Evolutionary conservation across 2,888 invertebrate species (phyloP).

Genomic region (Salpingus planirostris): DNA sequence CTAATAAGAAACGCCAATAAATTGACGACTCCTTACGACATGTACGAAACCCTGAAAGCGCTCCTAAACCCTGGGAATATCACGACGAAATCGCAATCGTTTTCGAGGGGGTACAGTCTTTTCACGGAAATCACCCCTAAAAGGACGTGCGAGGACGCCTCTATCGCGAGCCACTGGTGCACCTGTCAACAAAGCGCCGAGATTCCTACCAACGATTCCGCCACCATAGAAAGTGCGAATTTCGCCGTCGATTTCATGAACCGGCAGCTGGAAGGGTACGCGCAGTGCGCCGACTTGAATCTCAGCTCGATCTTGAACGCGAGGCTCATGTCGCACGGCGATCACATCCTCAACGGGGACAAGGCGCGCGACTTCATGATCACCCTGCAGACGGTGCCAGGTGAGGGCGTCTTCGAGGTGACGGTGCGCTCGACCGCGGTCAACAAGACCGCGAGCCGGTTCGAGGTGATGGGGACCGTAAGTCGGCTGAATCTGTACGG

Average conservation of each 20-base stretch:
- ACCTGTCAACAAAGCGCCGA: slow-evolving; percentile 66
- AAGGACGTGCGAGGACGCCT: slow-evolving; percentile 69
- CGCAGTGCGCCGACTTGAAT: slow-evolving; percentile 56
- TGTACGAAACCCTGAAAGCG: slow-evolving; percentile 70
- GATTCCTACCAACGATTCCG: slow-evolving; percentile 45
- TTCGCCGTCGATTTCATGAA: slow-evolving; percentile 61
- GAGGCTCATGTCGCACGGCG: slow-evolving; percentile 49
- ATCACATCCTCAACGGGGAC: slow-evolving; percentile 30
- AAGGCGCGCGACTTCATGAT: slow-evolving; percentile 53
- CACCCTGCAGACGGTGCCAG: slow-evolving; percentile 55
- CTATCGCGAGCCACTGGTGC: slow-evolving; percentile 79
- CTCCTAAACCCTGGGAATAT: slow-evolving; percentile 39
- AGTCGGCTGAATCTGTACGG: slow-evolving; percentile 74
- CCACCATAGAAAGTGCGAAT: slow-evolving; percentile 50
- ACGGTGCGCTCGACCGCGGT: slow-evolving; percentile 51
- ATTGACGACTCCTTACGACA: slow-evolving; percentile 77
- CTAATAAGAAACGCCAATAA: slow-evolving; percentile 56
- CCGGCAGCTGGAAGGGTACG: slow-evolving; percentile 47
- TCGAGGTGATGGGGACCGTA: slow-evolving; percentile 57
- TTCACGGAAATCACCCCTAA: slow-evolving; percentile 62
- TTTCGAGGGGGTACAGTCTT: slow-evolving; percentile 57
- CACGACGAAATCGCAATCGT: slow-evolving; percentile 16
- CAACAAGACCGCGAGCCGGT: slow-evolving; percentile 22
- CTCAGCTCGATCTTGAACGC: slow-evolving; percentile 58
- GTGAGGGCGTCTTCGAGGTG: slow-evolving; percentile 69